Evolutionary conservation across 2,113 vertebrate species (phyloP).

Genomic region (Uropsilus gracilis): DNA sequence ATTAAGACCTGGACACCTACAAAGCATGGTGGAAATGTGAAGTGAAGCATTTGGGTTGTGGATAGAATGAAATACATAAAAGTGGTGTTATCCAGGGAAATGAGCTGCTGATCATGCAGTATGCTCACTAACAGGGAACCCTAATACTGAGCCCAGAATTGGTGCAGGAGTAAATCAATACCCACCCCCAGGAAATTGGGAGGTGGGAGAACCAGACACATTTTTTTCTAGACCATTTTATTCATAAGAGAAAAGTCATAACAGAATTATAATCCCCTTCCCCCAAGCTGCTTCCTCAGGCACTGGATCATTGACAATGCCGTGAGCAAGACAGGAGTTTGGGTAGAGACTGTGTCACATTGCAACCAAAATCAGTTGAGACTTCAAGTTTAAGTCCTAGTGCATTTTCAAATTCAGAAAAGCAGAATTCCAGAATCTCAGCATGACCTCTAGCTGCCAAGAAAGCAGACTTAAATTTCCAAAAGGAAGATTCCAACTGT

Average conservation of each 20-base stretch:
- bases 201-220: not conserved
- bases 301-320: not conserved
- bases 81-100: not conserved
- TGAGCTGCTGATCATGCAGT: rapidly evolving
- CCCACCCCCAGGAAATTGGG: not conserved
- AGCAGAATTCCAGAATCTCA: not conserved
- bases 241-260: not conserved
- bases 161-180: not conserved
- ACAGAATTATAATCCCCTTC: too few species aligned
- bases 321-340: not conserved
- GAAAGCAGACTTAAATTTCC: not conserved
- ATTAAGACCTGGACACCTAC: not conserved
- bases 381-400: not conserved
- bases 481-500: not conserved
- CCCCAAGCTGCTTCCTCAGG: not conserved
- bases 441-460: not conserved
- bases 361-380: not conserved
- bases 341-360: not conserved
- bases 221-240: not conserved
- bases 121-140: not conserved
- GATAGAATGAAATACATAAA: not conserved
- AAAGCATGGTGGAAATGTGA: not conserved
- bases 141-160: not conserved
- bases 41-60: not conserved
- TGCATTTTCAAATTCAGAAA: not conserved